phyloP scores from a whole-genome alignment of 2,797 vertebrate species.

The Amniataba percoides region DNA sequence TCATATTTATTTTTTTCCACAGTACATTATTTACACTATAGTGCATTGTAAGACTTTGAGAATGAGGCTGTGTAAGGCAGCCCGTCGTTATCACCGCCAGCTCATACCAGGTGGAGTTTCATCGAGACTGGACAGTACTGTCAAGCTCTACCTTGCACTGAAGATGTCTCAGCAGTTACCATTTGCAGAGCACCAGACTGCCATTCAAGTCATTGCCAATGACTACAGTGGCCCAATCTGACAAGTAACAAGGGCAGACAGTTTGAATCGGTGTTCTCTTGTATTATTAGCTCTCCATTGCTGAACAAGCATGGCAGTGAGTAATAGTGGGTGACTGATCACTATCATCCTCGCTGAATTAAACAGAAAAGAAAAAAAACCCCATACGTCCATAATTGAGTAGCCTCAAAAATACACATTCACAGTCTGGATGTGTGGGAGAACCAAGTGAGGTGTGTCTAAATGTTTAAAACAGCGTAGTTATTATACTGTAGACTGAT shows the following conservation, averaged over 20 bases:
- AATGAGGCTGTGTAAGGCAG: background rate
- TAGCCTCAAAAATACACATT: constrained; percentile 30
- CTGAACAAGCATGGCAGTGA: constrained; percentile 40
- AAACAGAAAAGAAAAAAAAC: constrained; percentile 40
- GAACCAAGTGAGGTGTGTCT: constrained; percentile 37
- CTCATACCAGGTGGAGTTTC: background rate
- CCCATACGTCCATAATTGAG: constrained; percentile 36
- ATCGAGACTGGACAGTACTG: constrained; percentile 3
- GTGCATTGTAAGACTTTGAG: background rate
- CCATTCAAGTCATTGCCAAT: constrained; percentile 43
- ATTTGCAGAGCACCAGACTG: constrained; percentile 32
- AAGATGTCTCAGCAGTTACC: constrained; percentile 10
- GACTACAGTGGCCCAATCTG: constrained; percentile 23
- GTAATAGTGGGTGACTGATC: constrained; percentile 64
- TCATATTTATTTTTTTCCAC: constrained; percentile 5
- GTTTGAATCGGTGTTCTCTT: constrained; percentile 41
- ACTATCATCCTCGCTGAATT: constrained; percentile 33
- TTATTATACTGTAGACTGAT: background rate
- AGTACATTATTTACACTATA: background rate
- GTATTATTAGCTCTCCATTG: constrained; percentile 45
- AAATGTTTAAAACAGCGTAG: constrained; percentile 31
- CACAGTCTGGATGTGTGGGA: constrained; percentile 17
- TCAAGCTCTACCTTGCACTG: background rate
- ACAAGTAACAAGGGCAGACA: constrained; percentile 34
- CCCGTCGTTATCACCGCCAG: background rate